Evolutionary conservation across 2,797 vertebrate species (phyloP), one percentile per base, ranked within the genome.

Genomic region (Artibeus jamaicensis): DNA sequence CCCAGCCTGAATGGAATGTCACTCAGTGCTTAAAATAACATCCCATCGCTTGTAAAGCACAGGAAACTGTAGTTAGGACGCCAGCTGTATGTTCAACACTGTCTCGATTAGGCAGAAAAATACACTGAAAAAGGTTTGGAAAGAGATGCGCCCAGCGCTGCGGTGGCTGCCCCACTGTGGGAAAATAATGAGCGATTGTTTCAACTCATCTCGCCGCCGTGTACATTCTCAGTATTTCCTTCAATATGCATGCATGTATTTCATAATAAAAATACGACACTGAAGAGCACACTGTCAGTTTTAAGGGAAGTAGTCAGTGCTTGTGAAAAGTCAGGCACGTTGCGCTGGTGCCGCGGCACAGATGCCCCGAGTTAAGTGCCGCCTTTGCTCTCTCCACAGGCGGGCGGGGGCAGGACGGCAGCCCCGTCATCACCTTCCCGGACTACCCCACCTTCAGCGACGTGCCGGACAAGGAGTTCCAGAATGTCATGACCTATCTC

Each of bases 381-480:
- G 14, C 24, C 39, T 26, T 10, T 57, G 9, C 48, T 44, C 94
- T 93, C 74, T 97, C 91, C 98, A 4, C 97, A 99, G 99, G 99
- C 53, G 99, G 99, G 65, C 98, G 99, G 98, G 99, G 99, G n/a
- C 98, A 98, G 96, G 99, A 99, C 96, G 99, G 99, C 94, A 99
- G 99, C 93, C 99, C 99, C 8, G 99, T 99, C 98, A 99, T 99
- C 95, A 99, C 99, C 81, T 99, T 99, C 98, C 99, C 99, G 79
- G 99, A 99, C 98, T 99, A 99, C 96, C 99, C 99, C 26, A 97
- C 99, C 46, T 99, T 99, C 97, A 98, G 99, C 0, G 99, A 99
- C 82, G 99, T 99, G 97, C 99, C 99, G 0, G 99, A 99, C 91
- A 98, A 98, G 93, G 99, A 99, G 95, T 99, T 99, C 98, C 99